Percentiles rank a stretch among this genome's conserved stretches.
phyloP scores from a whole-genome alignment of 2,113 vertebrate genomes.

The Brachyhypopomus occidentalis region DNA sequence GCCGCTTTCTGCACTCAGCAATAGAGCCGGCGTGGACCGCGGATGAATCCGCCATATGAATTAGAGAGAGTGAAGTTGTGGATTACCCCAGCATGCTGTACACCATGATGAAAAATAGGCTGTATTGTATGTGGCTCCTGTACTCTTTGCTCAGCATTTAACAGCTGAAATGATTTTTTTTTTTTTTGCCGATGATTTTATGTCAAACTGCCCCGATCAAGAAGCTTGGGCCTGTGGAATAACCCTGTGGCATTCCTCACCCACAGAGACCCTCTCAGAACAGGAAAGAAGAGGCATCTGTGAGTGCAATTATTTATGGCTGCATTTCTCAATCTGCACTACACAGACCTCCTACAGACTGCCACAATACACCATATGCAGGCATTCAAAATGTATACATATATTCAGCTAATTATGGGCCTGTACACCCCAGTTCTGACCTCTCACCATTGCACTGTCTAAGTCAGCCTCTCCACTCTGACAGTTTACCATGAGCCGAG shows the following conservation, averaged over 20 bases:
- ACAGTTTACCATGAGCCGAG: constrained; percentile 40
- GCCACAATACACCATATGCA: constrained; percentile 20
- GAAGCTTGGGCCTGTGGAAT: constrained; percentile 13
- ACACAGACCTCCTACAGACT: constrained; percentile 35
- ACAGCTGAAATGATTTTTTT: neutral
- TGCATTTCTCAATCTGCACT: constrained; percentile 30
- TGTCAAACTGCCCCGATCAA: neutral
- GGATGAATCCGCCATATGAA: neutral
- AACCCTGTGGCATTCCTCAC: neutral
- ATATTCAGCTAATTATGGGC: constrained; percentile 49
- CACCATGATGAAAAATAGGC: too few species aligned
- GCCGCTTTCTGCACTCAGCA: neutral
- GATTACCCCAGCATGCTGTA: neutral
- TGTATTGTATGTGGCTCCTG: neutral
- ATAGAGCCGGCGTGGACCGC: neutral
- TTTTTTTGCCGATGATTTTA: too few species aligned
- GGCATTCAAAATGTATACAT: constrained; percentile 9
- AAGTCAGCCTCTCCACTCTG: constrained; percentile 28
- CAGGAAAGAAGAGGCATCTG: constrained; percentile 31
- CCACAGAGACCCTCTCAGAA: constrained; percentile 21
- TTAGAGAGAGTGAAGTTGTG: neutral
- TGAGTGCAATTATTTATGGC: constrained; percentile 39
- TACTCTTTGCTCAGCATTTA: neutral
- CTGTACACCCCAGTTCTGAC: constrained; percentile 40
- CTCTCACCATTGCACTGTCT: constrained; percentile 13